A percentile compares a stretch with the other conserved stretches of the same genome.
These are phyloP conservation scores for Brachionus manjavacas DNA, from an alignment of 1,140 invertebrate species.

Conservation along the genomic window DNA sequence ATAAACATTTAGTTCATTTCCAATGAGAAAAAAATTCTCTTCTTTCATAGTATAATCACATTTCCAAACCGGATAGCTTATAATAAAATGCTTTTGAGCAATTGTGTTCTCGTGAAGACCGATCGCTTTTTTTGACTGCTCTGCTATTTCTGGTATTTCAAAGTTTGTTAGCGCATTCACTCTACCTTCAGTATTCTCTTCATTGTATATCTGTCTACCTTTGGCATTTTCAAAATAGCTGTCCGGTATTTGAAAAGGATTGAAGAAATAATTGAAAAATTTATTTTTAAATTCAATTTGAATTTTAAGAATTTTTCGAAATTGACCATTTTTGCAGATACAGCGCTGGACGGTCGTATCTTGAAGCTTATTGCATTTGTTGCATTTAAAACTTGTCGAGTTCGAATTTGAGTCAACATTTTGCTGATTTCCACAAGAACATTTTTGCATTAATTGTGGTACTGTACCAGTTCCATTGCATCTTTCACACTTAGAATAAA, in stretches of 20 bases:
- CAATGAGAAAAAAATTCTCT: background rate
- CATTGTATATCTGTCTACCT: background rate
- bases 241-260: background rate
- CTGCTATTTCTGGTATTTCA: background rate
- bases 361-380: background rate
- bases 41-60: background rate
- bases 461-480: background rate
- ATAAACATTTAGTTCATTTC: background rate
- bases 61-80: background rate
- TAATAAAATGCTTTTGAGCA: background rate
- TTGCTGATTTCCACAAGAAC: background rate
- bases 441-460: background rate
- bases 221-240: background rate
- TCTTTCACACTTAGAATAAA: background rate
- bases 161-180: background rate
- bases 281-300: background rate
- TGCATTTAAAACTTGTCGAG: background rate
- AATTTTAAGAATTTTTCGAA: background rate
- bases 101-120: background rate
- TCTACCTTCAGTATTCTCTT: background rate
- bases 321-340: background rate
- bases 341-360: background rate
- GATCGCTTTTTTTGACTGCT: background rate
- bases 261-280: background rate
- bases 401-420: background rate